phyloP scores from a whole-genome alignment of 2,113 vertebrate genomes.

The Pseudonaja textilis region DNA sequence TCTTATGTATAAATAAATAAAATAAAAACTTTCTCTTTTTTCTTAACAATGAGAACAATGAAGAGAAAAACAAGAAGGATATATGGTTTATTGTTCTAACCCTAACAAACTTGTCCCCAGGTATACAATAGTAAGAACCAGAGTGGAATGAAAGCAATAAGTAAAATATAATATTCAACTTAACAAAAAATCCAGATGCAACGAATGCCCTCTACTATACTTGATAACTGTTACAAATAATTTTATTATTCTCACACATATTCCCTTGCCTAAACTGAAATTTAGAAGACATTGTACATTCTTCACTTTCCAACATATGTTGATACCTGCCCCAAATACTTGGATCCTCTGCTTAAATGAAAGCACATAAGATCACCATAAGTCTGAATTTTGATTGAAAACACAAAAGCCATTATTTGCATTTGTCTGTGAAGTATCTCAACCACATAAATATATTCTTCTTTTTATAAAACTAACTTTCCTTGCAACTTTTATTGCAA shows the following conservation, averaged over 20 bases:
- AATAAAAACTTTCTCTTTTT: no score
- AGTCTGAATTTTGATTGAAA: background rate
- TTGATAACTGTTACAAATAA: background rate
- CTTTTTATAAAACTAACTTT: background rate
- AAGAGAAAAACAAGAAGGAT: no score
- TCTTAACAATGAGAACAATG: no score
- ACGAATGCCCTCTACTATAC: background rate
- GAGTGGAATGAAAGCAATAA: background rate
- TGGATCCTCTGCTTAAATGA: background rate
- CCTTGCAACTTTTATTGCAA: background rate
- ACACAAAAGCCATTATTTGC: background rate
- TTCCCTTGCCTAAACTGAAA: background rate
- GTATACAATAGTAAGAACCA: background rate
- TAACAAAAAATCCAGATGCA: background rate
- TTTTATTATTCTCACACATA: background rate
- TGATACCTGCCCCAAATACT: background rate
- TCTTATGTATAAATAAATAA: no score
- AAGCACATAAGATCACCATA: background rate
- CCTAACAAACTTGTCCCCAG: background rate
- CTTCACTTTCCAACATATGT: background rate
- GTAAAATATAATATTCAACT: background rate
- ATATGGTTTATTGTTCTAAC: no score
- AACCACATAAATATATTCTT: background rate
- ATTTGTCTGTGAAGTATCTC: background rate
- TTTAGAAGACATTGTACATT: background rate